Percentiles rank a stretch among this genome's conserved stretches.
Evolutionary conservation across 1,140 invertebrate species (phyloP).

Genomic region (Whitmania pigra): DNA sequence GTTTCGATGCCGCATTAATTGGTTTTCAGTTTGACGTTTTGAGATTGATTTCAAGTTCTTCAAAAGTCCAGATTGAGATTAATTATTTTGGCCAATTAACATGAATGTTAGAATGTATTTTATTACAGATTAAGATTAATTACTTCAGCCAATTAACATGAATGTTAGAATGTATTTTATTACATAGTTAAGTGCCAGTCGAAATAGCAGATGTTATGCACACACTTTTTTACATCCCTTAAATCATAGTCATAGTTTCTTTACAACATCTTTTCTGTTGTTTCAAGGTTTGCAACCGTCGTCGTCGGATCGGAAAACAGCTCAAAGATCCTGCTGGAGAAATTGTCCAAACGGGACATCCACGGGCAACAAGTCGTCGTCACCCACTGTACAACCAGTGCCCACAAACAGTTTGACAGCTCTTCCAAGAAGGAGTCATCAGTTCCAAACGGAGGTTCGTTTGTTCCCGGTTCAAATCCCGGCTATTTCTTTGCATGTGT

Average conservation of each 20-base stretch:
- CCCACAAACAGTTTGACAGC: slow-evolving; percentile 54
- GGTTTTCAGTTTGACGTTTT: slow-evolving; percentile 75
- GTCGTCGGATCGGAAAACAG: slow-evolving; percentile 64
- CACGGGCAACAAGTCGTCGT: slow-evolving; percentile 88
- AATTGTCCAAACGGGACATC: slow-evolving; percentile 79
- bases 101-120: too few species aligned
- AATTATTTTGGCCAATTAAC: too few species aligned
- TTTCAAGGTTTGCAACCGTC: slow-evolving; percentile 39
- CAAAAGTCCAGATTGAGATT: too few species aligned
- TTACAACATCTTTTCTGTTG: neutral
- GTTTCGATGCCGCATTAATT: slow-evolving; percentile 12
- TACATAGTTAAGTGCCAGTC: too few species aligned
- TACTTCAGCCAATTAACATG: too few species aligned
- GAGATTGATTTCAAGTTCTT: slow-evolving; percentile 38
- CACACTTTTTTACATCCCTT: too few species aligned
- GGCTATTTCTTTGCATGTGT: too few species aligned
- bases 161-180: too few species aligned
- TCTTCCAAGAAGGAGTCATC: slow-evolving; percentile 39
- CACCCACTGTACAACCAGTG: slow-evolving; percentile 85
- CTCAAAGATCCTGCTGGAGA: slow-evolving; percentile 74
- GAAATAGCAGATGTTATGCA: too few species aligned
- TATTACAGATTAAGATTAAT: too few species aligned
- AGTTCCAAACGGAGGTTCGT: slow-evolving; percentile 25
- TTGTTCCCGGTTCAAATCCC: too few species aligned
- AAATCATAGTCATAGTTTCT: neutral